These are phyloP conservation scores for Cynopterus sphinx DNA, from an alignment of 2,797 vertebrate species.

Conservation along the genomic window DNA sequence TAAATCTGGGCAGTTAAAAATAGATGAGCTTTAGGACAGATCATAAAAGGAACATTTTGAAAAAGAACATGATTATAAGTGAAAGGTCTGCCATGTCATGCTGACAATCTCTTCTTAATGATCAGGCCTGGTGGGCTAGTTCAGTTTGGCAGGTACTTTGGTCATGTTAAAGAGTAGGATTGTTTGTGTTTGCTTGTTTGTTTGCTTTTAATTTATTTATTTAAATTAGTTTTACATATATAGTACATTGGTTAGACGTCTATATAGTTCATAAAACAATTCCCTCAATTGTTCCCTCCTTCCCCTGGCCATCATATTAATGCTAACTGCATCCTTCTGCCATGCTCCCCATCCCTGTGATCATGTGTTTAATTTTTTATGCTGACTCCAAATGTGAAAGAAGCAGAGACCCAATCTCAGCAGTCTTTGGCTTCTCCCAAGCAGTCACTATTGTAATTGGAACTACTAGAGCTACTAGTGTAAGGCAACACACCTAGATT, in stretches of 20 bases:
- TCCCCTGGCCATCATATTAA: too few species aligned
- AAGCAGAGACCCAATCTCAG: not conserved
- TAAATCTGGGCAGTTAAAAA: slow-evolving; percentile 81
- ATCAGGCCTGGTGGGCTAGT: not conserved
- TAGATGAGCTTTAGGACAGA: slow-evolving; percentile 79
- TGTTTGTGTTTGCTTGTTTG: not conserved
- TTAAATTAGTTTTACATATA: too few species aligned
- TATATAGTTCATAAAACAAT: too few species aligned
- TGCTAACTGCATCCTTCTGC: too few species aligned
- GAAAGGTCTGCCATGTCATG: slow-evolving; percentile 54
- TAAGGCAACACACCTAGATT: not conserved
- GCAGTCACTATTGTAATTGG: not conserved
- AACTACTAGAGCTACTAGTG: not conserved
- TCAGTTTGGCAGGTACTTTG: not conserved
- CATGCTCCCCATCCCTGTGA: too few species aligned
- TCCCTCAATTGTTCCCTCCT: too few species aligned
- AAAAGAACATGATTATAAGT: slow-evolving; percentile 72
- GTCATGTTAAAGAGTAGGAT: not conserved
- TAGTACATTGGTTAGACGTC: too few species aligned
- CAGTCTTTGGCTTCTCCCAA: not conserved
- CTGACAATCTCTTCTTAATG: not conserved
- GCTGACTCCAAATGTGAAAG: not conserved
- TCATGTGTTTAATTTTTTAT: not conserved
- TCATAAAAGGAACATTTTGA: slow-evolving; percentile 76
- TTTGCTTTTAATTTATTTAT: too few species aligned